A percentile compares a stretch with the other conserved stretches of the same genome.
Evolutionary conservation across 1,140 invertebrate species (phyloP).

Genomic region (Chelonus insularis): DNA sequence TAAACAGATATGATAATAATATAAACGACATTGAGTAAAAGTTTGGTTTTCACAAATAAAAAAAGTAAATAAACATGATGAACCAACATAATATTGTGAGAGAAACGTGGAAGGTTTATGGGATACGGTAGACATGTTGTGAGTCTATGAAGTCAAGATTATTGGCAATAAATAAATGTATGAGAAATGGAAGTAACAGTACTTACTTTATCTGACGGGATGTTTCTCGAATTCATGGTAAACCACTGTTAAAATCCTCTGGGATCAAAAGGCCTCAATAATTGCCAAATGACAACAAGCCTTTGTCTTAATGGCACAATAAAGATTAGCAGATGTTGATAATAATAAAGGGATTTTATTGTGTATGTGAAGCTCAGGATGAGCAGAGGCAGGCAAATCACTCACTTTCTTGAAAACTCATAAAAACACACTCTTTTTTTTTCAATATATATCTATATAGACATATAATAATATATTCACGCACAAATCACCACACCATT

Average conservation of each 20-base stretch:
- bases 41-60: too few species aligned
- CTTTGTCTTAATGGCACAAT: not conserved
- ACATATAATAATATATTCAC: constrained; percentile 34
- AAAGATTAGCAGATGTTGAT: not conserved
- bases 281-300: constrained; percentile 33
- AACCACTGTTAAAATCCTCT: constrained; percentile 29
- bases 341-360: not conserved
- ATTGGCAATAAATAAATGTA: constrained; percentile 1
- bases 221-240: constrained; percentile 55
- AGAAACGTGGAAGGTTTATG: too few species aligned
- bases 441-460: too few species aligned
- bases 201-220: constrained; percentile 55
- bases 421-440: too few species aligned
- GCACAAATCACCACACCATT: constrained; percentile 43
- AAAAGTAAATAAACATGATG: too few species aligned
- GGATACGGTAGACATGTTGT: constrained; percentile 23
- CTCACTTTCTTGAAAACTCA: too few species aligned
- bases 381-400: too few species aligned
- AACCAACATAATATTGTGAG: not conserved
- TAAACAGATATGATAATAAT: not conserved
- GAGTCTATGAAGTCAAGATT: not conserved
- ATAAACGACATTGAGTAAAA: not conserved
- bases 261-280: constrained; percentile 42
- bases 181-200: constrained; percentile 13
- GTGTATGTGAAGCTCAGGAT: too few species aligned